Base-by-base conservation (phyloP, 1,140 invertebrate genomes). In the Littorina saxatilis region DNA sequence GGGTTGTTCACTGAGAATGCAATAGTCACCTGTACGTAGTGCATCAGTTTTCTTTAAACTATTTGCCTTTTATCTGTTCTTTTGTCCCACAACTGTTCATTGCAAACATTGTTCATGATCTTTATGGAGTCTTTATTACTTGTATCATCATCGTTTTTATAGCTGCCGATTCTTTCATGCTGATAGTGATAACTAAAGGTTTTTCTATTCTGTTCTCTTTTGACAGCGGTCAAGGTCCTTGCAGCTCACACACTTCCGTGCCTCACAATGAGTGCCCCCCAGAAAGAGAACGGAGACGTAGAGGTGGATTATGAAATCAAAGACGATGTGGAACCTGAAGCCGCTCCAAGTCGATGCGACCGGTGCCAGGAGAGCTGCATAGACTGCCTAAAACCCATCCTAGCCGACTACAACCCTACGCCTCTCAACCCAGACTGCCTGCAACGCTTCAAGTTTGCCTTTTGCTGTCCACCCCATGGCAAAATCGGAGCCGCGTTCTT, bases 401-500 rank as follows among this genome's bases (percentile, higher is more conserved):
- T 79, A 5, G 86, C 87, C 63, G 84, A 88, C 37, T 83, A 87
- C 74, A 84, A 90, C 68, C 88, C 87, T 32, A 81, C 89, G 17
- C 83, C 87, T 32, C 47, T 82, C 15, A 83, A 87, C 52, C 79
- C 90, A 20, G 66, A 40, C 0, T 40, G 58, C 50, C 77, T 50
- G 32, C 66, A 90, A 39, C 86, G 83, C 73, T 82, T 90, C 5
- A 85, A 86, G 61, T 87, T 87, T 77, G 84, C 87, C 9, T 86
- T 92, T 43, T 74, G 91, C 79, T 92, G 91, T 83, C 91, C 91
- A 35, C 91, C 91, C n/a, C 91, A 92, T 86, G 89, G 90, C 4
- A 86, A 85, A 47, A 37, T 91, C 17, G 90, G 87, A 2, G 84
- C 82, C 37, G 85, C 87, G 40, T 73, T 91, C 35, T 86, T 89